phyloP scores from a whole-genome alignment of 1,140 invertebrate species.

The Parasteatoda tepidariorum region DNA sequence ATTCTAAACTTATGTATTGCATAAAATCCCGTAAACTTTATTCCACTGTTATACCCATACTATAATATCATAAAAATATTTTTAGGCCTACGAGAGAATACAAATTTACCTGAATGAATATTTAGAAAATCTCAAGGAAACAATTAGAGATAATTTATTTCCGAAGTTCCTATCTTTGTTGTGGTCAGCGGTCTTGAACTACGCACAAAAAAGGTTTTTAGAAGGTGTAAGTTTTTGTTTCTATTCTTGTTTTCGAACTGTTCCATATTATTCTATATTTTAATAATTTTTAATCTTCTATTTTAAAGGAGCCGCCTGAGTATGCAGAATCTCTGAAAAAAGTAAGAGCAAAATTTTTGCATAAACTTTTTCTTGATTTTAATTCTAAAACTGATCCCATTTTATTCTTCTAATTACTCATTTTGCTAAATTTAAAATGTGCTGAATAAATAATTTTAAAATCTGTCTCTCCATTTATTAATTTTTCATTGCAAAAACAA shows the following conservation, averaged over 20 bases:
- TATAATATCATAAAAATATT: too few relatives aligned
- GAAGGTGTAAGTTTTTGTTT: conserved; percentile 28
- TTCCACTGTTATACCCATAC: too few relatives aligned
- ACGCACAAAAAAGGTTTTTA: conserved; percentile 27
- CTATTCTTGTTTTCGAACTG: too few relatives aligned
- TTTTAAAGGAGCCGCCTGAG: conserved; percentile 32
- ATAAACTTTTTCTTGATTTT: conserved; percentile 3
- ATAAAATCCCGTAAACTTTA: too few relatives aligned
- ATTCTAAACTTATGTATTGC: too few relatives aligned
- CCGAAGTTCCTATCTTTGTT: conserved; percentile 12
- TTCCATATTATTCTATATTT: not conserved
- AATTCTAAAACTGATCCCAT: too few relatives aligned
- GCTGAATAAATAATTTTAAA: too few relatives aligned
- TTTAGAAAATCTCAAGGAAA: conserved; percentile 5
- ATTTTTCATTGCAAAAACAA: too few relatives aligned
- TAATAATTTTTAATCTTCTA: not conserved
- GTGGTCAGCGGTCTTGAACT: conserved; percentile 9
- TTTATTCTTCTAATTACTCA: too few relatives aligned
- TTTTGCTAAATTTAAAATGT: too few relatives aligned
- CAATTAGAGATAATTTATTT: conserved; percentile 11
- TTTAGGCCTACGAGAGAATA: conserved; percentile 23
- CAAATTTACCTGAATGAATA: conserved; percentile 12
- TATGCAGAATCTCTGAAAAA: conserved; percentile 33
- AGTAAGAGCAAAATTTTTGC: conserved; percentile 7
- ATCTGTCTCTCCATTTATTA: too few relatives aligned